A percentile compares a stretch with the other conserved stretches of the same genome.
Conservation (phyloP, 2,888 invertebrate species). For the Rotaria socialis region DNA sequence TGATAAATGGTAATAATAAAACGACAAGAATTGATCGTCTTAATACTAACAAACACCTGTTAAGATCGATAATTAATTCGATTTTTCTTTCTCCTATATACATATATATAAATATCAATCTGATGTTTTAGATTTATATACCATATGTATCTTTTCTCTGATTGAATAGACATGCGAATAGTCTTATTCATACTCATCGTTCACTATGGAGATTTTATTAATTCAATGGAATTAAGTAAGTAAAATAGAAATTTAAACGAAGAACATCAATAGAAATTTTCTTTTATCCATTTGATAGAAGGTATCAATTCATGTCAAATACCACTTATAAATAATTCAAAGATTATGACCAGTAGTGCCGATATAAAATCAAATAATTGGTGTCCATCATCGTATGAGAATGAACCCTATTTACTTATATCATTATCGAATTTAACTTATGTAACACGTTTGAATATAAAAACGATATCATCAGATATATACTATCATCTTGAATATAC, state of each 20-base stretch:
- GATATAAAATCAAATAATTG: neutral
- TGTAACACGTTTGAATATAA: neutral
- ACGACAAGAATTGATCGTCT: neutral
- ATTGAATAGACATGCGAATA: neutral
- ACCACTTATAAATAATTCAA: neutral
- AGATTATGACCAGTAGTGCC: neutral
- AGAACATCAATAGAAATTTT: neutral
- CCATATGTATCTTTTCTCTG: neutral
- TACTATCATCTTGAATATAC: slow-evolving; percentile 12
- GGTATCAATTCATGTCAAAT: neutral
- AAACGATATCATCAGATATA: neutral
- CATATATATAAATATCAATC: neutral
- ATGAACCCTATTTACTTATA: neutral
- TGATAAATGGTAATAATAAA: neutral
- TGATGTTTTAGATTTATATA: neutral
- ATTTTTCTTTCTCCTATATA: neutral
- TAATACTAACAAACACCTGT: slow-evolving; percentile 19
- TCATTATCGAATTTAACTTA: slow-evolving; percentile 18
- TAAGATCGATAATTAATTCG: neutral
- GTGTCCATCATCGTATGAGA: neutral
- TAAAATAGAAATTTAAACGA: neutral
- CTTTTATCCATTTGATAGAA: neutral
- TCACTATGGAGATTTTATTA: neutral
- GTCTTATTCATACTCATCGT: neutral
- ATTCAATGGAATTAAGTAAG: neutral